Evolutionary conservation across 2,113 vertebrate species (phyloP).

Genomic region (Rhombomys opimus): DNA sequence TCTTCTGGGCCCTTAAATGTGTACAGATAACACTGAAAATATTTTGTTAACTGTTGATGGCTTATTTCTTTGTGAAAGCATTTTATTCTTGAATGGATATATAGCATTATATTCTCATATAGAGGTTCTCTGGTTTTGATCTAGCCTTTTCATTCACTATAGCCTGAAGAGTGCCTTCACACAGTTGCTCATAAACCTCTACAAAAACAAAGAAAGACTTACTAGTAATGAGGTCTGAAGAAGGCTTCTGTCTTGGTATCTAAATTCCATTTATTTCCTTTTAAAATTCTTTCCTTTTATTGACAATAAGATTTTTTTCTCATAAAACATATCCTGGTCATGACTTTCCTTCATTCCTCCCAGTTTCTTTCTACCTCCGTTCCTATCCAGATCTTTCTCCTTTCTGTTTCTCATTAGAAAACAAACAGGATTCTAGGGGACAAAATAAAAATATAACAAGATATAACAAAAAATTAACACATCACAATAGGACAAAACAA

Average conservation of each 20-base stretch:
- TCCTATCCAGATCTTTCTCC: background rate
- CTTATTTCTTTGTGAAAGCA: background rate
- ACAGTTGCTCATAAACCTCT: background rate
- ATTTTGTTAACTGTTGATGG: background rate
- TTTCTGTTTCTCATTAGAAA: background rate
- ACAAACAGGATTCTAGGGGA: background rate
- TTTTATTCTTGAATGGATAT: background rate
- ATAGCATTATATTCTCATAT: background rate
- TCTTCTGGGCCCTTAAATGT: background rate
- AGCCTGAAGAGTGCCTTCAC: background rate
- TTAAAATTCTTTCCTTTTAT: background rate
- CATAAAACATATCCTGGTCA: background rate
- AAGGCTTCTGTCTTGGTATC: background rate
- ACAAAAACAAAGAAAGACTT: background rate
- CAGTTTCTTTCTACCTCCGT: too few species aligned
- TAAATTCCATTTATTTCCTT: background rate
- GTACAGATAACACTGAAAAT: slow-evolving; percentile 11
- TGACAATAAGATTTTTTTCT: background rate
- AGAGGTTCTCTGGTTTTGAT: background rate
- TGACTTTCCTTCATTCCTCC: background rate
- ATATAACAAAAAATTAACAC: background rate
- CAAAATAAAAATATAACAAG: background rate
- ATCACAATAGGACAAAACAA: background rate
- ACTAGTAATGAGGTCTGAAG: background rate
- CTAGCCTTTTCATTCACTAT: background rate